Base-by-base conservation (phyloP, 2,113 vertebrate genomes). In the Pygoscelis adeliae region DNA sequence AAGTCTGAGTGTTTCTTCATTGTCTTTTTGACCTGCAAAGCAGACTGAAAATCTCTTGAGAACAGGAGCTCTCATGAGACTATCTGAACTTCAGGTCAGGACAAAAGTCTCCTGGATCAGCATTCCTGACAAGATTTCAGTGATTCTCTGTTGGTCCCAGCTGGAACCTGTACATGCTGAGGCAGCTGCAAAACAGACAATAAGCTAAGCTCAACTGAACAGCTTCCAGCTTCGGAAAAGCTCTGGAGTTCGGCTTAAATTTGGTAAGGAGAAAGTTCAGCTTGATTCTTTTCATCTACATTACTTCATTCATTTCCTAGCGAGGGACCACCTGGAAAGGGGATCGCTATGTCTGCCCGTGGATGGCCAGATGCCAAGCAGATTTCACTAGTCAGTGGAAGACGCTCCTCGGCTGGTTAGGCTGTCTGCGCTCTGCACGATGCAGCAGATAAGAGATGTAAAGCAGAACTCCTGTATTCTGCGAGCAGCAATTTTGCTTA, bases 101-200 rank as follows among this genome's bases (percentile, higher is more conserved):
- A 94, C 93, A 96, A 95, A 80, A 92, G 90, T 36, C 80, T 95
- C 82, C 77, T 80, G 66, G 84, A 96, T 96, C 87, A 80, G 96
- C 96, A 97, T 97, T 98, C 96, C 94, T 94, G 89, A 97, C 89
- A 95, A 78, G 83, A 91, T 96, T 96, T 95, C 85, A 91, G 55
- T 76, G 87, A 80, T 95, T 96, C 83, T 94, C 65, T 79, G 53
- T 82, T 77, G 53, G 84, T 88, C 96, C 81, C 82, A 95, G 91
- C 50, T 89, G 95, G 92, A 96, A 95, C 93, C 92, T 93, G 83
- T 89, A 92, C 87, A 44, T 81, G 90, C 87, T 87, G 82, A 95
- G 67, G 94, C 90, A 96, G 89, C 87, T 96, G 89, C 74, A 86
- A 91, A 95, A 67, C 55, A 87, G 80, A 96, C 67, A 97, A 63